Conservation (phyloP, 37 sponge, comb jelly and placozoan genomes). For the Diacarnus erythraeanus region DNA sequence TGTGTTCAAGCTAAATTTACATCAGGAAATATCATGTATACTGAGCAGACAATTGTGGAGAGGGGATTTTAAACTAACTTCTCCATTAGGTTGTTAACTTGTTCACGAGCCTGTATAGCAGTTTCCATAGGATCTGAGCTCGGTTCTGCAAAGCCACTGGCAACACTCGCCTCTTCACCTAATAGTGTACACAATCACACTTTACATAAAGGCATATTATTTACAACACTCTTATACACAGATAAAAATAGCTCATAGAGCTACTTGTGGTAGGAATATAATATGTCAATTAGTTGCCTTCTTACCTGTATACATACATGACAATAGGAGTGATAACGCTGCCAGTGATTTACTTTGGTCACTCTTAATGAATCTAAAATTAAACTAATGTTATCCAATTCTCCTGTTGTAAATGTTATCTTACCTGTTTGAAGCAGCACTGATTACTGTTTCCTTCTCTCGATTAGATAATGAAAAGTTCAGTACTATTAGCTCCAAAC, state of each 20-base stretch:
- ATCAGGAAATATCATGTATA: not conserved
- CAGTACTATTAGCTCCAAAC: conserved; percentile 53
- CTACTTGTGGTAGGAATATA: too few relatives aligned
- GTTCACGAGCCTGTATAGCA: conserved; percentile 48
- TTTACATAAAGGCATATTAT: not conserved
- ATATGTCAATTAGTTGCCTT: too few relatives aligned
- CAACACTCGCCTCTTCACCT: conserved; percentile 56
- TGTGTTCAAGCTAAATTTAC: too few relatives aligned
- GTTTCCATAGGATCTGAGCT: conserved; percentile 15
- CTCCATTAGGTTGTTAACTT: conserved; percentile 43
- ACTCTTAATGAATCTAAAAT: conserved; percentile 36
- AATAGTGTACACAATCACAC: not conserved
- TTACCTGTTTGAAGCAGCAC: conserved; percentile 41
- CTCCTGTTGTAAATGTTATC: not conserved
- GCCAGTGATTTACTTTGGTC: conserved; percentile 49
- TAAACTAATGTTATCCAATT: not conserved
- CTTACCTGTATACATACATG: conserved; percentile 77
- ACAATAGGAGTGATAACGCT: conserved; percentile 36
- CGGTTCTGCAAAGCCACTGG: conserved; percentile 32
- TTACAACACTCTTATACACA: not conserved
- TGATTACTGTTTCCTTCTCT: conserved; percentile 24
- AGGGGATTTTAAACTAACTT: not conserved
- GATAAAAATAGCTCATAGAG: too few relatives aligned
- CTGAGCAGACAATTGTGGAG: not conserved
- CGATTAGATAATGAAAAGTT: conserved; percentile 48